Percentiles rank a stretch among this genome's conserved stretches.
phyloP scores from a whole-genome alignment of 2,888 invertebrate genomes.

The Dione vanillae region DNA sequence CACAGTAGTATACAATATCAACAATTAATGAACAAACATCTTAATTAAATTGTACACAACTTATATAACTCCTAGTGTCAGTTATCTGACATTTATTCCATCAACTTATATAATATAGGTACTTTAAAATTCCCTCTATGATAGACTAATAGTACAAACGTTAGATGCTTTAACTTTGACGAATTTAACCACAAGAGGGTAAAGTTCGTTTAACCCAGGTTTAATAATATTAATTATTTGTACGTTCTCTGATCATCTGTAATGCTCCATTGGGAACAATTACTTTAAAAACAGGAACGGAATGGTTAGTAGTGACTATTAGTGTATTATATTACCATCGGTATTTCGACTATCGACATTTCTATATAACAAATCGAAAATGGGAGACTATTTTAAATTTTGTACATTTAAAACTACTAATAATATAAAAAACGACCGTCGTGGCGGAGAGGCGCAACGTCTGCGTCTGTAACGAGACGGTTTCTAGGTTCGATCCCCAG shows the following conservation, averaged over 20 bases:
- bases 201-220: slow-evolving; percentile 24
- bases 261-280: slow-evolving; percentile 19
- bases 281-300: slow-evolving; percentile 2
- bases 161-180: slow-evolving; percentile 15
- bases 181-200: slow-evolving; percentile 22
- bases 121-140: not conserved
- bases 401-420: no score
- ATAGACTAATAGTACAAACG: not conserved
- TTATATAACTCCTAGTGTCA: no score
- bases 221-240: slow-evolving; percentile 37
- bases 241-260: slow-evolving; percentile 24
- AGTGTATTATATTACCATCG: slow-evolving; percentile 13
- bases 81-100: not conserved
- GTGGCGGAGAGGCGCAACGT: no score
- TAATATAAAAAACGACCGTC: no score
- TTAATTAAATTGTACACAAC: no score
- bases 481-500: no score
- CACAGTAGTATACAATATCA: no score
- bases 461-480: no score
- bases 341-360: no score
- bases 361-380: no score
- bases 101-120: not conserved
- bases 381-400: no score
- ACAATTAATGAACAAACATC: no score
- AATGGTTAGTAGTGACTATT: slow-evolving; percentile 8